phyloP scores from a whole-genome alignment of 2,797 vertebrate genomes.

The Etheostoma perlongum region DNA sequence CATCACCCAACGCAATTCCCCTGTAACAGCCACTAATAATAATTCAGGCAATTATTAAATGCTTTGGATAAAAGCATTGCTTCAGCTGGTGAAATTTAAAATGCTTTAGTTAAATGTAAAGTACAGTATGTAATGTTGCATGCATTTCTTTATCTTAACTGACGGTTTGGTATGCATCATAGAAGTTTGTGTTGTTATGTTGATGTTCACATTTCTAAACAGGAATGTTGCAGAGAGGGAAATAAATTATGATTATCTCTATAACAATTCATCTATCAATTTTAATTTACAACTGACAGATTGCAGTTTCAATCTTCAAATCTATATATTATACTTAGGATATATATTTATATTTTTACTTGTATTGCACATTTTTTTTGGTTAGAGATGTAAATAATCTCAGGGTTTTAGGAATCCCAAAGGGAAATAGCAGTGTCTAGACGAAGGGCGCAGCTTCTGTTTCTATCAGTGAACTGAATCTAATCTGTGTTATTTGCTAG shows the following conservation, averaged over 20 bases:
- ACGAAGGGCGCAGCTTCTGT: not conserved
- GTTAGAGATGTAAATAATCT: too few species aligned
- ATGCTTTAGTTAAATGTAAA: not conserved
- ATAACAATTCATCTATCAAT: not conserved
- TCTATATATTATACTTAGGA: too few species aligned
- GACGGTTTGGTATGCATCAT: not conserved
- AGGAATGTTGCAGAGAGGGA: slow-evolving; percentile 1
- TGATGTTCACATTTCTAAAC: not conserved
- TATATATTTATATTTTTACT: too few species aligned
- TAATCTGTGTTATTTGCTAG: not conserved
- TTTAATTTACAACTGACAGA: not conserved
- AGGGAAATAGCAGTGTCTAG: too few species aligned
- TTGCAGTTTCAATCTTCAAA: not conserved
- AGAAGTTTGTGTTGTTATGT: not conserved
- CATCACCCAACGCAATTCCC: not conserved
- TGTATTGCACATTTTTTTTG: too few species aligned
- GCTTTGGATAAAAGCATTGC: not conserved
- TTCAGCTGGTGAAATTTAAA: not conserved
- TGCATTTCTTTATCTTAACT: not conserved
- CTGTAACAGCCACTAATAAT: not conserved
- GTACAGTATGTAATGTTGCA: not conserved
- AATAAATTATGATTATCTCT: not conserved
- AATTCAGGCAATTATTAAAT: not conserved
- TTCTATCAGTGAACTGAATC: slow-evolving; percentile 1
- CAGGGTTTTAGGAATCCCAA: too few species aligned